Evolutionary conservation across 53 echinoderm and acorn worm genomes (phyloP), one percentile per base, ranked within the genome.

Genomic region (Astropecten irregularis): DNA sequence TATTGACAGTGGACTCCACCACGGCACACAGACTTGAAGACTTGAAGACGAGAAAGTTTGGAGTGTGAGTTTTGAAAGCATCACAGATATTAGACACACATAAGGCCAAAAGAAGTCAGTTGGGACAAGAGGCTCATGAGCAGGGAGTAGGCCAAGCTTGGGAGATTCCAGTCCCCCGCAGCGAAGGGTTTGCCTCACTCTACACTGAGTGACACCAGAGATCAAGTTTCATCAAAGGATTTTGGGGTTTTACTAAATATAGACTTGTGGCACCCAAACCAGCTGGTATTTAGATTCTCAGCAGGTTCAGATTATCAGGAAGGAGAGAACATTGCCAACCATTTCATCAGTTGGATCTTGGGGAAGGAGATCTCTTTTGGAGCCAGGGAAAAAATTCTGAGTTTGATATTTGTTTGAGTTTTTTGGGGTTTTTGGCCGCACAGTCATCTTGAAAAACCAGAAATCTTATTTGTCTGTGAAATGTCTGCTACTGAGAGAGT

Each of bases 401-500:
- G n/a, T n/a, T n/a, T n/a, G n/a, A n/a, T n/a, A n/a, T n/a, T n/a
- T n/a, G n/a, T n/a, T n/a, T n/a, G n/a, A n/a, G n/a, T n/a, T n/a
- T n/a, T n/a, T n/a, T n/a, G n/a, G n/a, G n/a, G n/a, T n/a, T n/a
- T n/a, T n/a, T n/a, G n/a, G n/a, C n/a, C n/a, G n/a, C n/a, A n/a
- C n/a, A n/a, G n/a, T n/a, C n/a, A n/a, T n/a, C n/a, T n/a, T n/a
- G n/a, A n/a, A n/a, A n/a, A n/a, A n/a, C n/a, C n/a, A n/a, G n/a
- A n/a, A n/a, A n/a, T n/a, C n/a, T n/a, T n/a, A n/a, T n/a, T n/a
- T n/a, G n/a, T n/a, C n/a, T n/a, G 29, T 27, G 74, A 77, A 46
- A 79, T 79, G 79, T 79, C 79, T 46, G 46, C 79, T 21, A 79
- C 79, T n/a, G 79, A 79, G 47, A 60, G 61, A 62, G 21, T 79